phyloP scores from a whole-genome alignment of 2,113 vertebrate species.

The Strix uralensis region DNA sequence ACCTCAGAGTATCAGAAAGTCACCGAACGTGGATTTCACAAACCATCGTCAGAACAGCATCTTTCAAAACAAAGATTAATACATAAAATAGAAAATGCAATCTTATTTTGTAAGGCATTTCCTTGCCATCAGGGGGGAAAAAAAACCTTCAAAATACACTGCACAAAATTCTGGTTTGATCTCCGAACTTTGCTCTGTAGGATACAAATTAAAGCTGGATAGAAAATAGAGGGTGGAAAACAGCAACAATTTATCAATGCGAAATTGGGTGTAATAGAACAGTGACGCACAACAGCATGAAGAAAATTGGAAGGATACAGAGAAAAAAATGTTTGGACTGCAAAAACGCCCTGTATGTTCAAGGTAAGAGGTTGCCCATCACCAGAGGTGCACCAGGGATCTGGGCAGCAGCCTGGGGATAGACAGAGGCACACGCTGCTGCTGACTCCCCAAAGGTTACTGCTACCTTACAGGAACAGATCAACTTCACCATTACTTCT shows the following conservation, averaged over 20 bases:
- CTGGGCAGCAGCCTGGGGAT: neutral
- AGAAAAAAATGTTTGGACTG: neutral
- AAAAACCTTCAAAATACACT: neutral
- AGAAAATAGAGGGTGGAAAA: neutral
- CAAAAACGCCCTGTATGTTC: fast-evolving
- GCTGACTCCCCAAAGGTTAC: neutral
- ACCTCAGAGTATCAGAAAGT: neutral
- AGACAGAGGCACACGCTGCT: neutral
- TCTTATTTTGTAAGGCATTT: neutral
- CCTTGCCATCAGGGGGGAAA: neutral
- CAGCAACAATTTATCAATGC: neutral
- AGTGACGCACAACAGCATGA: neutral
- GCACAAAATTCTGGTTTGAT: neutral
- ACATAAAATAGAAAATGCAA: neutral
- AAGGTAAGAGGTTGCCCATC: neutral
- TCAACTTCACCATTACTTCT: neutral
- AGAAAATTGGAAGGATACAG: neutral
- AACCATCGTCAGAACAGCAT: neutral
- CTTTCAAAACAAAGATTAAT: neutral
- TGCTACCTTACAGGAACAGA: neutral
- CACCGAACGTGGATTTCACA: neutral
- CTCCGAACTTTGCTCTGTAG: neutral
- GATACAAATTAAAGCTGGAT: neutral
- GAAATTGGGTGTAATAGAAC: neutral
- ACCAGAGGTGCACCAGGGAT: fast-evolving